These are phyloP conservation scores for Chiloscyllium punctatum DNA, from an alignment of 2,797 vertebrate species.

Conservation along the genomic window DNA sequence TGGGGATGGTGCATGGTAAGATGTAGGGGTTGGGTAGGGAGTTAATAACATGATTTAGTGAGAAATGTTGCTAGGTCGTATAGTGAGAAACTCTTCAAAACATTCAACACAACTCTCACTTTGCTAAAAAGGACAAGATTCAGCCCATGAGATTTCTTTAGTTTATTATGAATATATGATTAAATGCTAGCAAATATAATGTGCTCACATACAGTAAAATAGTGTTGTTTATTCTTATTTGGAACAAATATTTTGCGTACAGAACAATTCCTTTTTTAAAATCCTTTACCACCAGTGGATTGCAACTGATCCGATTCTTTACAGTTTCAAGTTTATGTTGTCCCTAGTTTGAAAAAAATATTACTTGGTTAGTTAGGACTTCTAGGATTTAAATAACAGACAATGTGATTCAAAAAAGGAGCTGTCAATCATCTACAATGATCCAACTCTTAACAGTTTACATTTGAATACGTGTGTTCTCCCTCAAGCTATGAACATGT, in stretches of 20 bases:
- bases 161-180: background rate
- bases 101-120: too few species aligned
- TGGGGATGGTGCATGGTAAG: too few species aligned
- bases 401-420: background rate
- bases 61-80: too few species aligned
- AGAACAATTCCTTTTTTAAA: background rate
- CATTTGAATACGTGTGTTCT: background rate
- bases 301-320: background rate
- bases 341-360: background rate
- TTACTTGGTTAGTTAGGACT: background rate
- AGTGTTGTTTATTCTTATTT: background rate
- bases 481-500: background rate
- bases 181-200: background rate
- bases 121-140: too few species aligned
- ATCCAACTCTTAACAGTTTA: background rate
- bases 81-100: too few species aligned
- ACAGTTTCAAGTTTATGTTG: background rate
- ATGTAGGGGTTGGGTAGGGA: too few species aligned
- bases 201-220: background rate
- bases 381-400: background rate
- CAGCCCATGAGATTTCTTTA: background rate
- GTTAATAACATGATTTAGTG: too few species aligned
- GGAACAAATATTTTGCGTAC: background rate
- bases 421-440: background rate
- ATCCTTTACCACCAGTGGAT: background rate